phyloP scores from a whole-genome alignment of 2,113 vertebrate species.

The Eptesicus fuscus region DNA sequence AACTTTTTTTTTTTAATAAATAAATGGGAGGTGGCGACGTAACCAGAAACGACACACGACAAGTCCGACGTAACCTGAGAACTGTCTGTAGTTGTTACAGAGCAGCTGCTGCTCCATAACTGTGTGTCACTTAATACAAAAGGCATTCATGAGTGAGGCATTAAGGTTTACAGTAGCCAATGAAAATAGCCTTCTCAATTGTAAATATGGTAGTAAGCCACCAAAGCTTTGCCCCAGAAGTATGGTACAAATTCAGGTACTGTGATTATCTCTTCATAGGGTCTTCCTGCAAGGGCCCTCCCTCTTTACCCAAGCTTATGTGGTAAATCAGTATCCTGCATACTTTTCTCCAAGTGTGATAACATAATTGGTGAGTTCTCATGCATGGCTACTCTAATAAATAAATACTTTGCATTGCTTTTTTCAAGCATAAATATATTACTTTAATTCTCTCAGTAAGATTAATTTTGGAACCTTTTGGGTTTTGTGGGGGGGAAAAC shows the following conservation, averaged over 20 bases:
- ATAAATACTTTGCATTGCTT: constrained; percentile 11
- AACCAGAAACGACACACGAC: too few relatives aligned
- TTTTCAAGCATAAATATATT: neutral
- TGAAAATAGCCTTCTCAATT: neutral
- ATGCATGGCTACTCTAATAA: neutral
- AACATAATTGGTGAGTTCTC: neutral
- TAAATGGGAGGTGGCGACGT: too few relatives aligned
- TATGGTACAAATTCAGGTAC: neutral
- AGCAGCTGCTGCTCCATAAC: neutral
- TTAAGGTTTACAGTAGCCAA: neutral
- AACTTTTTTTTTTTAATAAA: too few relatives aligned
- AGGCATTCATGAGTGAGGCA: neutral
- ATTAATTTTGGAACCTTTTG: neutral
- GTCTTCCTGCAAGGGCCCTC: neutral
- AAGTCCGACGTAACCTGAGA: too few relatives aligned
- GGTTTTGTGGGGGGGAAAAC: neutral
- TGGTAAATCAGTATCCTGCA: neutral
- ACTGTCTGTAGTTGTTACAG: neutral
- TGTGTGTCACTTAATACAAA: neutral
- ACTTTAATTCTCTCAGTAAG: neutral
- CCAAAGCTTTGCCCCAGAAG: neutral
- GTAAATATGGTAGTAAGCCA: neutral
- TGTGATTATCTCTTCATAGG: neutral
- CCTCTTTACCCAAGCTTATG: neutral
- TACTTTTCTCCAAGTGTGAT: neutral